A percentile compares a stretch with the other conserved stretches of the same genome.
Evolutionary conservation across 2,113 vertebrate species (phyloP).

Genomic region (Paradoxurus hermaphroditus): DNA sequence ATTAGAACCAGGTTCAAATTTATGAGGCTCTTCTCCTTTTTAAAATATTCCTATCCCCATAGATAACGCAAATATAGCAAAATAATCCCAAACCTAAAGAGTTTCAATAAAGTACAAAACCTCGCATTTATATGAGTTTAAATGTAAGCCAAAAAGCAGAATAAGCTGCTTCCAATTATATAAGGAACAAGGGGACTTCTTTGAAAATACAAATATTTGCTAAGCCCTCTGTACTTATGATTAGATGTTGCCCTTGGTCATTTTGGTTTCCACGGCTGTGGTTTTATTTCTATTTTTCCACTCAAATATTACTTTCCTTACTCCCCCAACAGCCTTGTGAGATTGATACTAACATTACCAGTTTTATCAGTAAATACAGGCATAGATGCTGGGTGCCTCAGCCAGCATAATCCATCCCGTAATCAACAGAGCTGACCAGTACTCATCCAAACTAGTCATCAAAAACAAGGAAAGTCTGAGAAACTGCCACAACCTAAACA

Average conservation of each 20-base stretch:
- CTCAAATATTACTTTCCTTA: not conserved
- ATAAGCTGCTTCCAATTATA: constrained; percentile 8
- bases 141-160: constrained; percentile 37
- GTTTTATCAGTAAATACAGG: constrained; percentile 13
- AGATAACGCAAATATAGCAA: constrained; percentile 41
- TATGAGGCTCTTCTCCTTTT: constrained; percentile 12
- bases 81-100: constrained; percentile 26
- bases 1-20: constrained; percentile 59
- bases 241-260: not conserved
- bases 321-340: not conserved
- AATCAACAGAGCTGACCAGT: not conserved
- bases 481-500: not conserved
- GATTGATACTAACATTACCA: not conserved
- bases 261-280: not conserved
- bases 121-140: not conserved
- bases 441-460: not conserved
- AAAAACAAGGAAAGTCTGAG: constrained; percentile 7
- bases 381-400: not conserved
- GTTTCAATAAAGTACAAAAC: not conserved
- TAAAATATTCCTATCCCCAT: constrained; percentile 2
- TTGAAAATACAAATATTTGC: not conserved
- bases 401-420: not conserved
- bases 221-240: not conserved
- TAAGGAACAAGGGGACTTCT: not conserved
- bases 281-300: constrained; percentile 12